These are phyloP conservation scores for Aselliscus stoliczkanus DNA, from an alignment of 2,797 vertebrate genomes.

Conservation along the genomic window DNA sequence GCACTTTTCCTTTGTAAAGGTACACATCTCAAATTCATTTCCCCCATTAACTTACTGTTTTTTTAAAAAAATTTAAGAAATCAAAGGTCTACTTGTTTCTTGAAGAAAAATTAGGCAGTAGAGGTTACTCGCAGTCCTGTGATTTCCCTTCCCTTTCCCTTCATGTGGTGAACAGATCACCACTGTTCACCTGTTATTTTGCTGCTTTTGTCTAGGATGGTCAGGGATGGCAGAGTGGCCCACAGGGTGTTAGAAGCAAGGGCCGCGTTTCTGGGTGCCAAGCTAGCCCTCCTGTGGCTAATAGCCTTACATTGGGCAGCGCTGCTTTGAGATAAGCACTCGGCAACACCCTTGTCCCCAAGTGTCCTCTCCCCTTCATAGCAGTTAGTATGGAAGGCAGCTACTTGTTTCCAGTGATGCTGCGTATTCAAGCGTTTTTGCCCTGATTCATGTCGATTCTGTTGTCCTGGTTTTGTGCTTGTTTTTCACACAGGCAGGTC, in stretches of 20 bases:
- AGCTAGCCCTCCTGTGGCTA: neutral
- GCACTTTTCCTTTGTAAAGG: slow-evolving; percentile 14
- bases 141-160: neutral
- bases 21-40: neutral
- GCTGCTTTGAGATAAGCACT: neutral
- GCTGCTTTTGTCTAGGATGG: neutral
- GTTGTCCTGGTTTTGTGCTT: neutral
- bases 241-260: neutral
- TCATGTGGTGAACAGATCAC: too few species aligned
- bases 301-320: neutral
- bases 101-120: neutral
- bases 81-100: slow-evolving; percentile 19
- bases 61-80: neutral
- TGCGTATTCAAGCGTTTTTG: neutral
- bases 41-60: neutral
- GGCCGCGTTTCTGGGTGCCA: neutral
- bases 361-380: neutral
- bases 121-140: neutral
- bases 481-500: neutral
- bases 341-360: neutral
- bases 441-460: neutral
- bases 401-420: neutral
- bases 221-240: neutral
- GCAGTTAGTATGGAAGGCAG: neutral
- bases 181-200: neutral